Percentiles rank a stretch among this genome's conserved stretches.
Evolutionary conservation across 2,113 vertebrate species (phyloP).

Genomic region (Pseudonaja textilis): DNA sequence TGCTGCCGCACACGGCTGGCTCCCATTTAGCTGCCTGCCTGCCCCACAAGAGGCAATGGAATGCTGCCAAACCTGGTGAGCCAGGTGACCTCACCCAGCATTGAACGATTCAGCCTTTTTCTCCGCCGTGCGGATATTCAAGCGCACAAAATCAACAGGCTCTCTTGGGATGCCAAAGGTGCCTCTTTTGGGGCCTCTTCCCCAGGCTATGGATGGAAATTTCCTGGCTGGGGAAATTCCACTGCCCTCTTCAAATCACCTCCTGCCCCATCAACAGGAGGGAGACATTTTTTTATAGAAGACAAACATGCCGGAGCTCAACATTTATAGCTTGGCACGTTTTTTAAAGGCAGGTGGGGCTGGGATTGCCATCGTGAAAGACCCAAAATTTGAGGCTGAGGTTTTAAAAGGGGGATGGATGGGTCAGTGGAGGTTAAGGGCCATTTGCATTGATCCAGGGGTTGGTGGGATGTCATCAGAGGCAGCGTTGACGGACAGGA

Average conservation of each 20-base stretch:
- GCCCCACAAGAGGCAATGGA: not conserved
- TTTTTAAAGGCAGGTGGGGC: not conserved
- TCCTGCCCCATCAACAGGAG: not conserved
- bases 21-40: not conserved
- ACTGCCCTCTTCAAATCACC: not conserved
- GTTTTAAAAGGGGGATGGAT: not conserved
- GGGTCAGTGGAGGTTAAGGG: rapidly evolving
- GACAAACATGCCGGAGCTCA: rapidly evolving
- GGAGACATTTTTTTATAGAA: slow-evolving; percentile 21
- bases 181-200: rapidly evolving
- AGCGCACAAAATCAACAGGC: rapidly evolving
- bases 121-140: not conserved
- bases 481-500: too few species aligned
- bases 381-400: not conserved
- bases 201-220: not conserved
- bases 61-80: not conserved
- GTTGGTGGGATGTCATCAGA: not conserved
- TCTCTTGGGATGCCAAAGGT: rapidly evolving
- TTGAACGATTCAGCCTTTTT: not conserved
- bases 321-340: not conserved
- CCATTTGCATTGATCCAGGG: not conserved
- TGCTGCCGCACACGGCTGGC: too few species aligned
- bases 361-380: not conserved
- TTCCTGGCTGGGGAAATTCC: not conserved
- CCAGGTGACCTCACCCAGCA: not conserved